phyloP scores from a whole-genome alignment of 2,888 invertebrate genomes.

The Drosophila anomalata region DNA sequence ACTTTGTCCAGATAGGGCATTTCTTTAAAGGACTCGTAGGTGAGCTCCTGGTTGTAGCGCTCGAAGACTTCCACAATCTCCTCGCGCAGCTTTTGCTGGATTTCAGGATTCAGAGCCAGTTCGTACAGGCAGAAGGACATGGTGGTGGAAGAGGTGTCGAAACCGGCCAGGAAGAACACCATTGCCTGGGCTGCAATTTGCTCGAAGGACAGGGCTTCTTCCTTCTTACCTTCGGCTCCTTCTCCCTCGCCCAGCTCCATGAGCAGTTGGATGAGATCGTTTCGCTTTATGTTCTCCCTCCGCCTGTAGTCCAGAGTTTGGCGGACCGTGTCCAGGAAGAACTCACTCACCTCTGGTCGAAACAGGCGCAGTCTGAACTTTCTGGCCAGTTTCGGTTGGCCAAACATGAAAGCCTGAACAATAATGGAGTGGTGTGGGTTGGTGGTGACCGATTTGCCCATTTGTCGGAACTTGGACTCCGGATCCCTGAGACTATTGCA shows the following conservation, averaged over 20 bases:
- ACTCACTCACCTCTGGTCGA: constrained; percentile 60
- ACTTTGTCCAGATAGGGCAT: constrained; percentile 85
- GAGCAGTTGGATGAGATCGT: constrained; percentile 84
- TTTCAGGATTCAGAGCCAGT: constrained; percentile 84
- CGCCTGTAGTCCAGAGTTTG: constrained; percentile 82
- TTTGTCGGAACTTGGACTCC: constrained; percentile 79
- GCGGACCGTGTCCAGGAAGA: constrained; percentile 82
- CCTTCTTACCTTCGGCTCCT: constrained; percentile 1
- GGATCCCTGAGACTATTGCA: constrained; percentile 83
- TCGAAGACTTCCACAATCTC: constrained; percentile 83
- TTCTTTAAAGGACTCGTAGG: constrained; percentile 84
- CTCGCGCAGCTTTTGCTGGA: constrained; percentile 83
- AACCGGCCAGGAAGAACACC: constrained; percentile 86
- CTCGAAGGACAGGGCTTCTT: constrained; percentile 75
- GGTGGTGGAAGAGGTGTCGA: constrained; percentile 85
- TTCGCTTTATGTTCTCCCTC: constrained; percentile 77
- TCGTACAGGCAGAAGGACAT: constrained; percentile 85
- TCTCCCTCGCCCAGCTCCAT: constrained; percentile 35
- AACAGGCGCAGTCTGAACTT: constrained; percentile 53
- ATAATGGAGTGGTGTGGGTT: constrained; percentile 32
- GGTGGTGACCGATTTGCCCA: constrained; percentile 58
- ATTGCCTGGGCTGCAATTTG: constrained; percentile 85
- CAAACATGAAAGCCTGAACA: constrained; percentile 53
- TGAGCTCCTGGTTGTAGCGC: constrained; percentile 80
- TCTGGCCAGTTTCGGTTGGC: constrained; percentile 56